Conservation (phyloP, 2,113 vertebrate genomes). For the Tenrec ecaudatus region DNA sequence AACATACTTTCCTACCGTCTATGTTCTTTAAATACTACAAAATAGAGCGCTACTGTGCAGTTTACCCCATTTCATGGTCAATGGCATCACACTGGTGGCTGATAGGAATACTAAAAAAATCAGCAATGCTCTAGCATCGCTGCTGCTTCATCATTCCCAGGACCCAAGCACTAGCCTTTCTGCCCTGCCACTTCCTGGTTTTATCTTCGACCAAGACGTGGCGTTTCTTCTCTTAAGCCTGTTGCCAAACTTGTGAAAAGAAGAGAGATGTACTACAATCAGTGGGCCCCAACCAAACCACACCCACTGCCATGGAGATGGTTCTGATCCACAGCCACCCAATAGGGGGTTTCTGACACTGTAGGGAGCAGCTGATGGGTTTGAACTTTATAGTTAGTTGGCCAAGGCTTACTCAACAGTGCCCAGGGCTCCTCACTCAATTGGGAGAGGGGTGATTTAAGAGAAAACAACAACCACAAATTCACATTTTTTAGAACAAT, state of each 20-base stretch:
- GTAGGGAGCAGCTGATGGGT: no score
- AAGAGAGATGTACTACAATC: not conserved
- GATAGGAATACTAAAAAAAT: not conserved
- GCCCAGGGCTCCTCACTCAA: no score
- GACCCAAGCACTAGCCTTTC: no score
- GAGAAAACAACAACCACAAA: no score
- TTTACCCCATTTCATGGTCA: not conserved
- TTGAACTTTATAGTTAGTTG: no score
- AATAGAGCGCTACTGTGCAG: not conserved
- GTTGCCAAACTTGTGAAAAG: conserved; percentile 28
- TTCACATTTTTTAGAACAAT: not conserved
- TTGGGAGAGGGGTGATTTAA: no score
- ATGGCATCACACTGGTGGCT: not conserved
- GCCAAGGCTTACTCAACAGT: no score
- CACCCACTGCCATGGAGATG: no score
- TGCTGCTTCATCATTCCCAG: not conserved
- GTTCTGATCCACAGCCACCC: no score
- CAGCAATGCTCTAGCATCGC: not conserved
- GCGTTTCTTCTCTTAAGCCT: conserved; percentile 5
- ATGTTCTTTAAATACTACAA: not conserved
- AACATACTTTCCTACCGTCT: conserved; percentile 8
- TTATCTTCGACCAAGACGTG: not conserved
- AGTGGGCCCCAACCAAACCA: no score
- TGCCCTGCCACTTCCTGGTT: conserved; percentile 8
- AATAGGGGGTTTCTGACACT: no score